Evolutionary conservation across 2,888 invertebrate genomes (phyloP), one percentile per base, ranked within the genome.

Genomic region (Germaria angustata): DNA sequence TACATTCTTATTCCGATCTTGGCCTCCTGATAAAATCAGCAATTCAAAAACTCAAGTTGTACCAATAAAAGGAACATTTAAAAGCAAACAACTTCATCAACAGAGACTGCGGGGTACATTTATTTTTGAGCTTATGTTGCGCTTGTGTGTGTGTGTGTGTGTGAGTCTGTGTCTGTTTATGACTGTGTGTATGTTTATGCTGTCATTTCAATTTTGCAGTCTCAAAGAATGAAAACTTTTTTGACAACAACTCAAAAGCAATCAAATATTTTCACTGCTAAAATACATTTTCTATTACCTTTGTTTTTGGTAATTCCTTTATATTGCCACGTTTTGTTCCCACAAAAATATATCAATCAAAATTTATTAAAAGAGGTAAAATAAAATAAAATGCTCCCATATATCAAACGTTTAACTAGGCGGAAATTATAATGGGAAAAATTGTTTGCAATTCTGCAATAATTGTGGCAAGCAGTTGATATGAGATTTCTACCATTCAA

Each of bases 201-300:
- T 39, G 9, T 17, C n/a, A 44, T 32, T 53, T 51, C 20, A 22
- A 15, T 32, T 24, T 51, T 53, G 20, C 32, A 41, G 20, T 63
- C 32, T 63, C 41, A 73, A 61, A 22, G 15, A 53, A 32, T 44
- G 32, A 41, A 53, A 73, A 63, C 32, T 44, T 41, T 53, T 63
- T 53, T 41, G 51, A 63, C 63, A 63, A 32, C 53, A 63, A 41
- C 32, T 73, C 63, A 22, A 73, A 63, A 73, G 63, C 73, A 73
- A 63, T 73, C 73, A 73, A 41, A 53, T 49, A 36, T 36, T 46
- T 65, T 34, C 20, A 22, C 13, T 61, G 9, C 15, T 9, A 9
- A 61, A 39, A 51, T 13, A 41, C 28, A 41, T 39, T 49, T 28
- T n/a, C 24, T 72, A 8, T 61, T 61, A n/a, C 46, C 44, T 57